A percentile compares a stretch with the other conserved stretches of the same genome.
These are phyloP conservation scores for Fukomys damarensis DNA, from an alignment of 2,113 vertebrate genomes.

Conservation along the genomic window DNA sequence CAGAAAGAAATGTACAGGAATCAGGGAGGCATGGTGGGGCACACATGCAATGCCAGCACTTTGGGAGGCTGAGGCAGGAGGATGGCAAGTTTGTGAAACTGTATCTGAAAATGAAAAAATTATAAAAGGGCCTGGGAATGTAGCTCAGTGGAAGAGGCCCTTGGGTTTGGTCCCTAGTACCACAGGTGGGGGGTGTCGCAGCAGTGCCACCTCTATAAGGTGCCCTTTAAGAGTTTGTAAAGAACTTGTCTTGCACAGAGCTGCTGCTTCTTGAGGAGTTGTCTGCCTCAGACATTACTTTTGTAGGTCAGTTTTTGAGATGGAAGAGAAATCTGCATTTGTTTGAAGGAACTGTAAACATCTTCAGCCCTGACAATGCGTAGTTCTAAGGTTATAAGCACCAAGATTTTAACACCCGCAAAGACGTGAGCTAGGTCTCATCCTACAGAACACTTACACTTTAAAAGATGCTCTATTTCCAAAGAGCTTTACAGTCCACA, in stretches of 20 bases:
- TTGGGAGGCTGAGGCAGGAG: neutral
- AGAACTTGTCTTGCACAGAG: neutral
- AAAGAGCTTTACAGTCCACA: neutral
- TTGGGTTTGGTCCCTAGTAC: no score
- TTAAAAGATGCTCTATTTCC: neutral
- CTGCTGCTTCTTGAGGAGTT: neutral
- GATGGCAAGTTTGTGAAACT: neutral
- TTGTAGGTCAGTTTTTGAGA: neutral
- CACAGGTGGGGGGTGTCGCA: neutral
- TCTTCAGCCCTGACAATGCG: neutral
- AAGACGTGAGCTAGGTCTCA: neutral
- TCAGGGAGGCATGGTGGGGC: neutral
- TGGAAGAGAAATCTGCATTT: neutral
- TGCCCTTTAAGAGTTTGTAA: neutral
- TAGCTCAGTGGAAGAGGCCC: neutral
- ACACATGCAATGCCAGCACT: neutral
- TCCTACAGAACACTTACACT: neutral
- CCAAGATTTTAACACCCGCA: neutral
- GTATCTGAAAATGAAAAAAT: neutral
- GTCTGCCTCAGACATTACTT: neutral
- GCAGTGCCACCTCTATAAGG: neutral
- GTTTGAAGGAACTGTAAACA: neutral
- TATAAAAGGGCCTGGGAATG: neutral
- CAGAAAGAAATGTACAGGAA: neutral
- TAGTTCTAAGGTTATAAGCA: neutral